phyloP scores from a whole-genome alignment of 2,113 vertebrate genomes.

The Amblyopsis rosae region DNA sequence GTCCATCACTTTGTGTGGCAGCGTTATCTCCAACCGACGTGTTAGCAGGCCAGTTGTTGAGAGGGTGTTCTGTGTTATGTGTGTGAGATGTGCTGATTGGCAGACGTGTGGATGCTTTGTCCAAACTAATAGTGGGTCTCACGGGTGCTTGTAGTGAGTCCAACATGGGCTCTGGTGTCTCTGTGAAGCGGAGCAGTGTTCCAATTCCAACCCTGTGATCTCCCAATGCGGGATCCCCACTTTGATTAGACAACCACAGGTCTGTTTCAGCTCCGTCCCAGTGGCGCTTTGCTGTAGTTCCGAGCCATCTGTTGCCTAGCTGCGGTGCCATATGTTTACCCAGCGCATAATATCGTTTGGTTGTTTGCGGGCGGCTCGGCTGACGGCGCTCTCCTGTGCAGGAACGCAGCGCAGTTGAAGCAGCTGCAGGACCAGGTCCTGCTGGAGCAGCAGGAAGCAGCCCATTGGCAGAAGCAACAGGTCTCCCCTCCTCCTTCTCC shows the following conservation, averaged over 20 bases:
- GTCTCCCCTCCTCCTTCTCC: slow-evolving; percentile 67
- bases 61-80: background rate
- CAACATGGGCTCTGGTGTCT: slow-evolving; percentile 1
- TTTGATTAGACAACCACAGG: background rate
- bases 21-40: background rate
- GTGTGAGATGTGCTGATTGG: slow-evolving; percentile 25
- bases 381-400: slow-evolving; percentile 59
- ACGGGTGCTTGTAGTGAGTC: background rate
- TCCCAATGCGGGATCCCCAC: background rate
- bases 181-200: background rate
- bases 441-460: slow-evolving; percentile 86
- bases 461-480: slow-evolving; percentile 69
- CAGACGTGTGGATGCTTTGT: background rate
- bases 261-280: background rate
- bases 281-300: background rate
- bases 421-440: slow-evolving; percentile 94
- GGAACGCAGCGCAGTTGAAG: slow-evolving; percentile 89
- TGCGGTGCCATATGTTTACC: background rate
- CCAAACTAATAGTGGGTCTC: background rate
- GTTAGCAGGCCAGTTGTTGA: slow-evolving; percentile 11
- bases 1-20: slow-evolving; percentile 18
- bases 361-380: slow-evolving; percentile 1
- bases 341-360: background rate
- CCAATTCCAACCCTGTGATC: background rate
- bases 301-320: background rate